Percentiles rank a stretch among this genome's conserved stretches.
Conservation (phyloP, 2,113 vertebrate genomes). For the Ptychochromis oligacanthus region DNA sequence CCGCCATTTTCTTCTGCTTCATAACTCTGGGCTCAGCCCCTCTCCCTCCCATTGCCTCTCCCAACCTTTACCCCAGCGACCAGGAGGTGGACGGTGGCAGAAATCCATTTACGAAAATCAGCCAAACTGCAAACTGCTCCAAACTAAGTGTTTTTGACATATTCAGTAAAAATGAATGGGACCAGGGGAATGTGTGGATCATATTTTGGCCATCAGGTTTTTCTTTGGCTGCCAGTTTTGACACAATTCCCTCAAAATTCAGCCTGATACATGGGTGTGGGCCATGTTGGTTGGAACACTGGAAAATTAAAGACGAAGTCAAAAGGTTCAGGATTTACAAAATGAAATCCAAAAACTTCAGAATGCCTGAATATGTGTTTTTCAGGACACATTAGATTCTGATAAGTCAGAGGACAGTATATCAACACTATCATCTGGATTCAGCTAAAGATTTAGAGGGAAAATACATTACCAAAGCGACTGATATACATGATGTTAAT, state of each 20-base stretch:
- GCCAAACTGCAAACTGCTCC: background rate
- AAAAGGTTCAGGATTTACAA: background rate
- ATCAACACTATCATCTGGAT: conserved; percentile 3
- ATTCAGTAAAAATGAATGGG: background rate
- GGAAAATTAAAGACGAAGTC: background rate
- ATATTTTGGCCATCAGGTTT: background rate
- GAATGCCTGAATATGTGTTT: background rate
- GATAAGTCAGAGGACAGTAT: background rate
- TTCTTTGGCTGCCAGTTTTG: background rate
- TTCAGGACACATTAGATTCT: background rate
- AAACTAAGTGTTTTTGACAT: background rate
- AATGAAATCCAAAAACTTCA: background rate
- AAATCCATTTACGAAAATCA: background rate
- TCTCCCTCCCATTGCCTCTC: background rate
- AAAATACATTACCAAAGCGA: background rate
- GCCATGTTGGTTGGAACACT: background rate
- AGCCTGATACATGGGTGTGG: background rate
- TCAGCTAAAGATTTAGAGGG: background rate
- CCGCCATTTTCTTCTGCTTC: conserved; percentile 46
- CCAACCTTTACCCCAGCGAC: background rate
- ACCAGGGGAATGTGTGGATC: background rate
- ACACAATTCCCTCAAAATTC: background rate
- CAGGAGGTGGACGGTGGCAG: background rate
- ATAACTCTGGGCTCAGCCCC: conserved; percentile 1
- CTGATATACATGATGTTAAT: background rate